These are phyloP conservation scores for Pseudomyrmex pallidus DNA, from an alignment of 1,140 invertebrate species.

Conservation along the genomic window DNA sequence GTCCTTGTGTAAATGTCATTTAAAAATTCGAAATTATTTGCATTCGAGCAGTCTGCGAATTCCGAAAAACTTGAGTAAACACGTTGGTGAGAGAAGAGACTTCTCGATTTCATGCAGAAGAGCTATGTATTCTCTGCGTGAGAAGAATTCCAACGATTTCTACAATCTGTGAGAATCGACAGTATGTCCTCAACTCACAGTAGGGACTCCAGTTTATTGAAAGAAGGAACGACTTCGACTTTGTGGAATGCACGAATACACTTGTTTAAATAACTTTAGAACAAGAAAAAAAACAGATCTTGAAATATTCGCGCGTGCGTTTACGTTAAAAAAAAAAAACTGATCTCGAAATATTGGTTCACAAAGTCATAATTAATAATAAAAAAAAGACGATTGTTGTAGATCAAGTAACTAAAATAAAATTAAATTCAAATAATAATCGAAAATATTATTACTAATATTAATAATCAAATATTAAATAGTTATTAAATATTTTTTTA, in stretches of 20 bases:
- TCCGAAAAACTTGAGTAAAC: conserved; percentile 15
- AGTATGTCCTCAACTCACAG: neutral
- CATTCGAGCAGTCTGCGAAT: neutral
- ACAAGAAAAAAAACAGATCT: too few species aligned
- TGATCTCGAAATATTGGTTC: too few species aligned
- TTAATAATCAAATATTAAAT: too few species aligned
- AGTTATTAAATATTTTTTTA: too few species aligned
- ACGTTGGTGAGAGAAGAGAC: neutral
- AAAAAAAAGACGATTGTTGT: too few species aligned
- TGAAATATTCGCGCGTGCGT: neutral
- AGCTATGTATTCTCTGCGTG: neutral
- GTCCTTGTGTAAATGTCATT: conserved; percentile 20
- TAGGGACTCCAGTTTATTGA: neutral
- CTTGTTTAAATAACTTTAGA: too few species aligned
- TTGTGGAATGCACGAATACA: neutral
- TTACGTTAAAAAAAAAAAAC: neutral
- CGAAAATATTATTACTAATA: too few species aligned
- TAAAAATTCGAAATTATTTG: neutral
- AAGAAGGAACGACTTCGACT: neutral
- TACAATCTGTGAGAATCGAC: neutral
- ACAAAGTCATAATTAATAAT: too few species aligned
- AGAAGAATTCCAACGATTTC: neutral
- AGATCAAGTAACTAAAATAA: too few species aligned
- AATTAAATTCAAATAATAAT: too few species aligned
- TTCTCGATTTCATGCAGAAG: neutral